Percentiles rank a stretch among this genome's conserved stretches.
Evolutionary conservation across 1,140 invertebrate species (phyloP).

Genomic region (Brachionus paranguensis): DNA sequence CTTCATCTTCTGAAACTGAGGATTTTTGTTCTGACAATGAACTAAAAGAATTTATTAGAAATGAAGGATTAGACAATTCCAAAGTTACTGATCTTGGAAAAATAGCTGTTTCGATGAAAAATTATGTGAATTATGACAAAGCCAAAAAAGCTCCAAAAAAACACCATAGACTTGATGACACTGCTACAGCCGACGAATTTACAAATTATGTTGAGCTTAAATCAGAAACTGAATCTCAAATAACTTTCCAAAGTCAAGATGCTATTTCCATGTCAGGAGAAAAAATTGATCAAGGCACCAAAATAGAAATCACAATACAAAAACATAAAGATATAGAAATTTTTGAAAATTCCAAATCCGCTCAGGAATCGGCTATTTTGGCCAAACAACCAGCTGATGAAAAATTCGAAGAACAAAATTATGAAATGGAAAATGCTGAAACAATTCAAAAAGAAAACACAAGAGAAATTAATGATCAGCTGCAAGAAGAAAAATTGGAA

Average conservation of each 20-base stretch:
- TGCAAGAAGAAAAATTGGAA: no score
- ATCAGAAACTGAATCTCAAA: not conserved
- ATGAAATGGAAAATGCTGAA: no score
- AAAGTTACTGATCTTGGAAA: not conserved
- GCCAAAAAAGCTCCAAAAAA: not conserved
- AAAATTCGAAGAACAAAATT: not conserved
- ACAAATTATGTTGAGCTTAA: not conserved
- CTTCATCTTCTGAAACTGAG: not conserved
- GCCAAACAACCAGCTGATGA: not conserved
- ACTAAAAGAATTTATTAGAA: not conserved
- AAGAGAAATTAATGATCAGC: no score
- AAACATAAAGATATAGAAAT: not conserved
- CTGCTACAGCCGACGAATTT: not conserved
- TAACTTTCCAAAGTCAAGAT: not conserved
- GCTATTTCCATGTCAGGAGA: not conserved
- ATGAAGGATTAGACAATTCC: not conserved
- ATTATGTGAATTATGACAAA: not conserved
- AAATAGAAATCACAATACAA: no score
- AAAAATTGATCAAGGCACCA: not conserved
- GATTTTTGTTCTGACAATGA: not conserved
- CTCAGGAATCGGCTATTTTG: not conserved
- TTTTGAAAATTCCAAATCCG: not conserved
- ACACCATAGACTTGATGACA: not conserved
- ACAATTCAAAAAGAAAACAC: no score
- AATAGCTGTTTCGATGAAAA: not conserved